Conservation (phyloP, 2,113 vertebrate genomes). For the Entomyzon cyanotis region DNA sequence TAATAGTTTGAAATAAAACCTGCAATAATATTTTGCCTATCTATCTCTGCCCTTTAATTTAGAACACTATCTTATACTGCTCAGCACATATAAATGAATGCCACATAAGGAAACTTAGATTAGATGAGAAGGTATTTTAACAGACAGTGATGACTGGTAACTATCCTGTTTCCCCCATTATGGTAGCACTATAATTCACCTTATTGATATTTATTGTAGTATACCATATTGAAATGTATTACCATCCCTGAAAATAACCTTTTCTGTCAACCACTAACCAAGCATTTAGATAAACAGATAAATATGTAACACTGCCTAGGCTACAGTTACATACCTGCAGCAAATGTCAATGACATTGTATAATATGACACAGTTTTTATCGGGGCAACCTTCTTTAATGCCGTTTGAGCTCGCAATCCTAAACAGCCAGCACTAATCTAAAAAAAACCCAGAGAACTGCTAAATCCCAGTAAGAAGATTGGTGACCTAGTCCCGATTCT, state of each 20-base stretch:
- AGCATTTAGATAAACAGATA: not conserved
- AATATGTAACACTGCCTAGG: accelerated
- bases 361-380: constrained; percentile 36
- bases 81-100: not conserved
- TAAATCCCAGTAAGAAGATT: constrained; percentile 71
- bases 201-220: not conserved
- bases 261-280: not conserved
- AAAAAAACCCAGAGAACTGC: constrained; percentile 11
- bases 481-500: constrained; percentile 45
- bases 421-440: constrained; percentile 71
- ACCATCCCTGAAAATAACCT: not conserved
- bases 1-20: not conserved
- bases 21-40: not conserved
- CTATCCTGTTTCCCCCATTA: not conserved
- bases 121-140: not conserved
- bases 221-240: not conserved
- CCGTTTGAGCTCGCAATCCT: constrained; percentile 43
- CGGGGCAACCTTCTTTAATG: constrained; percentile 45
- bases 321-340: not conserved
- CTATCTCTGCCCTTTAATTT: not conserved
- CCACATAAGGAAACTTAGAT: not conserved
- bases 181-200: not conserved
- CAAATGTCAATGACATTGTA: constrained; percentile 12
- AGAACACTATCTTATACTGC: not conserved
- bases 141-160: not conserved